Percentiles rank a stretch among this genome's conserved stretches.
Conservation (phyloP, 2,888 invertebrate species). For the Zelleria hepariella region DNA sequence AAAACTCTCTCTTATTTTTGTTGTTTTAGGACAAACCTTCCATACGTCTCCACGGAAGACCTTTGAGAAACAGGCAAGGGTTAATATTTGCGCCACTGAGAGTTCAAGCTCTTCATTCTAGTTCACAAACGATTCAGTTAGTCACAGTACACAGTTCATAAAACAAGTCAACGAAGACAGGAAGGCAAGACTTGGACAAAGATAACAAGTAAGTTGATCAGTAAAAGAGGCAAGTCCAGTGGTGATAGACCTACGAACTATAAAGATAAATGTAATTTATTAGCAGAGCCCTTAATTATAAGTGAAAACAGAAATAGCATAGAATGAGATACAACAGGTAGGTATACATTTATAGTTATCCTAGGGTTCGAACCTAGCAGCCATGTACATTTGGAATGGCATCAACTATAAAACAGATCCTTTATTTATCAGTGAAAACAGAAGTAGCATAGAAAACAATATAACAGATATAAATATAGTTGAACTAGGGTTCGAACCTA, state of each 20-base stretch:
- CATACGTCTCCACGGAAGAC: constrained; percentile 77
- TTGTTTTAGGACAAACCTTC: constrained; percentile 74
- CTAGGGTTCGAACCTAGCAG: background rate
- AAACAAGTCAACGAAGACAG: background rate
- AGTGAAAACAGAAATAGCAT: background rate
- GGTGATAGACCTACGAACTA: constrained; percentile 22
- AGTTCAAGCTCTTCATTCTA: constrained; percentile 40
- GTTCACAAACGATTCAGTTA: constrained; percentile 26
- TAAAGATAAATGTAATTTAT: constrained; percentile 11
- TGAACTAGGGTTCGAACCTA: background rate
- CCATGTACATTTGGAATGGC: too few relatives aligned
- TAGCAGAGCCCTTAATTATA: background rate
- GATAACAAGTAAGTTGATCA: background rate
- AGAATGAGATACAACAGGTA: background rate
- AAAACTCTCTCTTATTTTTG: constrained; percentile 48
- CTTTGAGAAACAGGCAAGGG: constrained; percentile 68
- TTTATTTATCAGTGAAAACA: background rate
- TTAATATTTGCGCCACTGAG: constrained; percentile 52
- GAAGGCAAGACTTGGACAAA: constrained; percentile 4
- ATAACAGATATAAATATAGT: background rate
- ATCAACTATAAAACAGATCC: too few relatives aligned
- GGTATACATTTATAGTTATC: background rate
- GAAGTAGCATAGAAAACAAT: background rate
- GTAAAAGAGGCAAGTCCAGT: constrained; percentile 13
- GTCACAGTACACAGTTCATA: constrained; percentile 17